Evolutionary conservation across 2,113 vertebrate genomes (phyloP), one percentile per base, ranked within the genome.

Genomic region (Tamias sibiricus): DNA sequence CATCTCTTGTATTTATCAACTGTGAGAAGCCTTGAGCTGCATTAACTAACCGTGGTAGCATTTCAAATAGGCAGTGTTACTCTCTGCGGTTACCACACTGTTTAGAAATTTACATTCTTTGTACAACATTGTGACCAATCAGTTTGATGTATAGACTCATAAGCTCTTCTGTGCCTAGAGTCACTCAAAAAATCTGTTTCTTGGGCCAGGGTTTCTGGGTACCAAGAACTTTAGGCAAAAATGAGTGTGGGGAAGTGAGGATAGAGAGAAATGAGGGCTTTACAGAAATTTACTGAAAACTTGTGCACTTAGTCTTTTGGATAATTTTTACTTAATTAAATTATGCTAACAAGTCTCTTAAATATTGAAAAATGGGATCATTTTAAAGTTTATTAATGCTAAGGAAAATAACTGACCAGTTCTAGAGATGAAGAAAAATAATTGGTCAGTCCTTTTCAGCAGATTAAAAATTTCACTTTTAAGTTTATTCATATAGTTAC

Each of bases 1-100:
- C 87, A n/a, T 95, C 95, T 85, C 94, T 87, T 19, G 47, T 96
- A 94, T 97, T 96, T 97, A 95, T 96, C 96, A 97, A 87, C 90
- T 72, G 87, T 24, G 76, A 95, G 97, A 81, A 77, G 66, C 52
- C 76, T 79, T 17, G 66, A 80, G 87, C 68, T 76, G 71, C 77
- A 81, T 97, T 98, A 83, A 95, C 94, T 94, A 96, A 71, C 68
- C 13, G 1, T 86, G 69, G 72, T 88, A 75, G 76, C 75, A 16
- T 95, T 87, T 90, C 64, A 87, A 82, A 87, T 40, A 47, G 69
- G 80, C 84, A n/a, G 40, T 32, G 64, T 90, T 57, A 24, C 81
- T 89, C 74, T 75, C 0, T 20, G 69, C 30, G n/a, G 86, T 86
- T 75, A 90, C 42, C 52, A 28, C 92, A 64, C 90, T 74, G 52